Evolutionary conservation across 2,888 invertebrate species (phyloP).

Genomic region (Pelosia muscerda): DNA sequence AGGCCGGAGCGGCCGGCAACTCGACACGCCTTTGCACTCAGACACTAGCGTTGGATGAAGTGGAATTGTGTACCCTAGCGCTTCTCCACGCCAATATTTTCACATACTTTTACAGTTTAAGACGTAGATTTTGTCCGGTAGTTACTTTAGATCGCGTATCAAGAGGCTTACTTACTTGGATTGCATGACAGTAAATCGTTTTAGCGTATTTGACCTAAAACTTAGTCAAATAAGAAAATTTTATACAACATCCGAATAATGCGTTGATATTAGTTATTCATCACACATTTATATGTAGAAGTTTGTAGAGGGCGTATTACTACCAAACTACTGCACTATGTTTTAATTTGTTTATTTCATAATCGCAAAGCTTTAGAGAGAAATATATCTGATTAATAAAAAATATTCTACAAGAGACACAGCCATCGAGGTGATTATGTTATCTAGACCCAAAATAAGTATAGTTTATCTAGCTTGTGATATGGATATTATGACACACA

Average conservation of each 20-base stretch:
- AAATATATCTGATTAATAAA: too few relatives aligned
- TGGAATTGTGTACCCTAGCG: constrained; percentile 75
- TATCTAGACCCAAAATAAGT: too few relatives aligned
- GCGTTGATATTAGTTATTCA: too few relatives aligned
- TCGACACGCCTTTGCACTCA: constrained; percentile 86
- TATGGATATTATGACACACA: too few relatives aligned
- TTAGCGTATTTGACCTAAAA: too few relatives aligned
- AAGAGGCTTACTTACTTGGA: constrained; percentile 18
- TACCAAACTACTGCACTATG: not conserved
- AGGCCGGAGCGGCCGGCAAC: constrained; percentile 73
- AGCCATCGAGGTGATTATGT: too few relatives aligned
- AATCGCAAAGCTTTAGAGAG: not conserved
- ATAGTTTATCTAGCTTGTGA: too few relatives aligned
- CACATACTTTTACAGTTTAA: constrained; percentile 69
- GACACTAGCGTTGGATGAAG: constrained; percentile 74
- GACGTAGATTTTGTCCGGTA: constrained; percentile 54
- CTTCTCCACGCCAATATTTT: constrained; percentile 74
- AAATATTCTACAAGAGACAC: too few relatives aligned
- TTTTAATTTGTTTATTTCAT: not conserved
- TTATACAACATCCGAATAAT: too few relatives aligned
- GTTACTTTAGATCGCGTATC: constrained; percentile 34
- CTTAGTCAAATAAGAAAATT: too few relatives aligned
- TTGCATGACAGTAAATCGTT: not conserved
- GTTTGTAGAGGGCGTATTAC: not conserved
- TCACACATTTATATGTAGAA: too few relatives aligned